These are phyloP conservation scores for Resseliella maxima DNA, from an alignment of 2,888 invertebrate genomes.

Conservation along the genomic window DNA sequence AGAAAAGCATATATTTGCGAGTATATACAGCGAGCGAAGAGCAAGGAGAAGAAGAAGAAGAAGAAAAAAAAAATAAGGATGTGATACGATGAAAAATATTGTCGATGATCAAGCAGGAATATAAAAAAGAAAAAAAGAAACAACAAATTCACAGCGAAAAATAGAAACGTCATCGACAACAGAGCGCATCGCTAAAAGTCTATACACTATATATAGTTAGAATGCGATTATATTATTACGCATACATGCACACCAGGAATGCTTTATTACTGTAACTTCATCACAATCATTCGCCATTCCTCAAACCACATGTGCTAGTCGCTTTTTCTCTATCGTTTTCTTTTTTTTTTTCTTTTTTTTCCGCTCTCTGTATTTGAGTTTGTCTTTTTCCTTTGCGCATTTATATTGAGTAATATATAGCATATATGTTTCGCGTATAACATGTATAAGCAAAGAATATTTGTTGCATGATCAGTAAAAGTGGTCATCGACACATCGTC, in stretches of 20 bases:
- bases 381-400: background rate
- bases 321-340: background rate
- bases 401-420: conserved; percentile 30
- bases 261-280: conserved; percentile 51
- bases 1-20: no score
- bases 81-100: conserved; percentile 14
- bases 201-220: conserved; percentile 1
- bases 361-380: background rate
- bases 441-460: conserved; percentile 7
- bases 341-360: background rate
- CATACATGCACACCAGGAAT: conserved; percentile 46
- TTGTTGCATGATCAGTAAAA: conserved; percentile 57
- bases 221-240: conserved; percentile 41
- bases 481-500: conserved; percentile 70
- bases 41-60: background rate
- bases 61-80: background rate
- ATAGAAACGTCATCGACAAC: conserved; percentile 52
- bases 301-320: conserved; percentile 46
- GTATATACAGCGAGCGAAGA: background rate
- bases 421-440: background rate
- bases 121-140: background rate
- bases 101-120: background rate
- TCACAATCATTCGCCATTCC: conserved; percentile 28
- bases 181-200: background rate
- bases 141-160: conserved; percentile 14